Conservation (phyloP, 2,797 vertebrate species). For the Hoplostethus mediterraneus region DNA sequence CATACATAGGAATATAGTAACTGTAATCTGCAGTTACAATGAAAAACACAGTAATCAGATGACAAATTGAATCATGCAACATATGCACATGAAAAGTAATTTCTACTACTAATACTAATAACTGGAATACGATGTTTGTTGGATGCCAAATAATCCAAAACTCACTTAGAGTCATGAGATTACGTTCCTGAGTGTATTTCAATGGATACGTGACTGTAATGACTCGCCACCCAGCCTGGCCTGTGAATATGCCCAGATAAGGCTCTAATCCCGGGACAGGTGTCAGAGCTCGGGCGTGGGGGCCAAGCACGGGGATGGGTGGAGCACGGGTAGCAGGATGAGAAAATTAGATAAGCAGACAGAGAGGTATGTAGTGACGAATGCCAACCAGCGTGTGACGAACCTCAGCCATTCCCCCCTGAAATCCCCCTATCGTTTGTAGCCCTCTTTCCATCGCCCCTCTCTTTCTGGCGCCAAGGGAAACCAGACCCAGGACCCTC, state of each 20-base stretch:
- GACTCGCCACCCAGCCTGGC: background rate
- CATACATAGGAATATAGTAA: no score
- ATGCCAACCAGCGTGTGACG: conserved; percentile 14
- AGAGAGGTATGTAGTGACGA: conserved; percentile 21
- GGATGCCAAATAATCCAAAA: no score
- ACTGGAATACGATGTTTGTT: no score
- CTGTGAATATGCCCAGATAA: conserved; percentile 4
- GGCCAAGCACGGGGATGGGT: background rate
- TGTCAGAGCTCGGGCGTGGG: background rate
- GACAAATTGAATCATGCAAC: no score
- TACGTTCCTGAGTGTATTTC: no score
- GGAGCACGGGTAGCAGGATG: conserved; percentile 6
- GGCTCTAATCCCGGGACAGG: background rate
- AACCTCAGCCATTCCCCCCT: conserved; percentile 28
- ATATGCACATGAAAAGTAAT: no score
- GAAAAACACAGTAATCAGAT: no score
- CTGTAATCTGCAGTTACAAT: no score
- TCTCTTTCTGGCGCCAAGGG: conserved; percentile 58
- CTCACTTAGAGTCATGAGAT: no score
- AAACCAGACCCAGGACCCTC: conserved; percentile 55
- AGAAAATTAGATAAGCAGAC: conserved; percentile 19
- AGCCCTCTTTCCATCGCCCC: conserved; percentile 29
- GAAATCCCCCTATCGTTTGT: conserved; percentile 21
- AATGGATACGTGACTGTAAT: conserved; percentile 17
- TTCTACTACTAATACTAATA: no score